Base-by-base conservation (phyloP, 2,888 invertebrate species). In the Piscicola geometra region DNA sequence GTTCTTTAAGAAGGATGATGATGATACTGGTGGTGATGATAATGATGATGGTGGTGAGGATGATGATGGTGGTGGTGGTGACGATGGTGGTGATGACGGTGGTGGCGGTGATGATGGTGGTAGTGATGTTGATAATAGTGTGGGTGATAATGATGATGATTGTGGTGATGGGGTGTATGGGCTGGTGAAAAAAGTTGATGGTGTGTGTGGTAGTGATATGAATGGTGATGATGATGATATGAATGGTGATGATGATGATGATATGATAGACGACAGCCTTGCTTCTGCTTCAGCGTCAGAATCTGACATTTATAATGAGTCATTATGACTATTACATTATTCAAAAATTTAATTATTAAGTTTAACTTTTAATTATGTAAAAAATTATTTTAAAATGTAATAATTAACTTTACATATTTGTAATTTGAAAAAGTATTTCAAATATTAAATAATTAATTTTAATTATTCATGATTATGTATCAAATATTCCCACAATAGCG, bases 41-140 rank as follows among this genome's bases (percentile, higher is more conserved):
- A n/a, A 3, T 67, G n/a, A 15, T 67, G 64, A 64, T 28, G n/a
- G 30, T 5, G n/a, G 64, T 5, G n/a, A n/a, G 3, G 21, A 64
- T 3, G 64, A 64, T 64, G 21, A 64, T 64, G 21, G 21, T 5
- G 64, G 21, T 64, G 64, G 64, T 64, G 64, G 30, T 64, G 21
- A n/a, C 21, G 64, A 21, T 30, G 21, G 30, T 64, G 64, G 21
- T 64, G 64, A 64, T 64, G 64, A 64, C 21, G 30, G 21, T 64
- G 64, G 5, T 64, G 21, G 21, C 5, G 64, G 5, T 64, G 33
- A 32, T 21, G 33, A 30, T 3, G 67, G 67, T 67, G 67, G 9
- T 67, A 32, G 67, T 9, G 67, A 67, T 35, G 35, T 28, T 67
- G 67, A 32, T 67, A 32, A n/a, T 30, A 32, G n/a, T 67, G 67